A percentile compares a stretch with the other conserved stretches of the same genome.
These are phyloP conservation scores for Piprites chloris DNA, from an alignment of 2,113 vertebrate genomes.

Conservation along the genomic window DNA sequence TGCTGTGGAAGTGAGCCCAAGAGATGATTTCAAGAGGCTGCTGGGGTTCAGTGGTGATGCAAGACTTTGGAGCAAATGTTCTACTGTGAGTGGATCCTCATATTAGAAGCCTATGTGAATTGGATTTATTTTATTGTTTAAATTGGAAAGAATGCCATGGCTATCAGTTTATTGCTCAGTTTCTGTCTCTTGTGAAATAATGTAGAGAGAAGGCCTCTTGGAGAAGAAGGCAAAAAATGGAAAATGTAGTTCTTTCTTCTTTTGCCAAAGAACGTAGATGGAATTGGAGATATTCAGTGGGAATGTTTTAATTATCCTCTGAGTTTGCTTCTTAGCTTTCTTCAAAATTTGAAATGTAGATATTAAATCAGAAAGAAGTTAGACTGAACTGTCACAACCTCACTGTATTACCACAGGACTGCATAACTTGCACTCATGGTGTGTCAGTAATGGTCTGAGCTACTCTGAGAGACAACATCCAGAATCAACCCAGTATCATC, in stretches of 20 bases:
- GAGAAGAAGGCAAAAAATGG: background rate
- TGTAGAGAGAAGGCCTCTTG: background rate
- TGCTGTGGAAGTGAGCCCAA: background rate
- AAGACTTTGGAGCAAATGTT: background rate
- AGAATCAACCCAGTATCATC: background rate
- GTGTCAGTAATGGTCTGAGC: background rate
- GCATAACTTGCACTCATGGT: accelerated
- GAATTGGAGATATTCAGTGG: background rate
- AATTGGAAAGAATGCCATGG: background rate
- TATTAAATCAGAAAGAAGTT: background rate
- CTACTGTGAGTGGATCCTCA: background rate
- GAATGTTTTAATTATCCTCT: background rate
- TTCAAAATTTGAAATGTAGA: background rate
- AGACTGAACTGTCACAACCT: background rate
- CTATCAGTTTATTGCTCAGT: background rate
- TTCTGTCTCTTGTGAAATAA: background rate
- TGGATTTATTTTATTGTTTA: background rate
- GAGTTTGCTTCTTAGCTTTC: background rate
- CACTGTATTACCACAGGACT: background rate
- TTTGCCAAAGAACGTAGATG: background rate
- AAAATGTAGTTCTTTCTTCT: background rate
- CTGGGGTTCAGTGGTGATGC: background rate
- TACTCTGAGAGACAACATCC: background rate
- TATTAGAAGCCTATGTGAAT: background rate
- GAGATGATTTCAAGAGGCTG: background rate